Conservation (phyloP, 2,888 invertebrate species). For the Lithophane socia region DNA sequence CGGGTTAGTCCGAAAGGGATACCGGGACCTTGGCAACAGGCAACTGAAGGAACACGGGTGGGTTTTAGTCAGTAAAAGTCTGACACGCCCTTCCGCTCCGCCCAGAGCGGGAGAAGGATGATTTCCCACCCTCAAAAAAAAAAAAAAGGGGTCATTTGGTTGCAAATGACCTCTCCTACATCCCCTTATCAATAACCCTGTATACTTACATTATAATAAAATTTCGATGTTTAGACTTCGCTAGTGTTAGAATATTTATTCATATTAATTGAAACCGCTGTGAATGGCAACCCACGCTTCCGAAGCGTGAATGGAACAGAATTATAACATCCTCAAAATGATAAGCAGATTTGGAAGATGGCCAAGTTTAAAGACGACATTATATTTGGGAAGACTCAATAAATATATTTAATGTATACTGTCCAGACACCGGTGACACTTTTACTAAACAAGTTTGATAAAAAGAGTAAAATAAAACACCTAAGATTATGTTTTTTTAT, state of each 20-base stretch:
- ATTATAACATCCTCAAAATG: slow-evolving; percentile 73
- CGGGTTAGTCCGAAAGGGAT: too few relatives aligned
- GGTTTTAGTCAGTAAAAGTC: too few relatives aligned
- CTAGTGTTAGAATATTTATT: slow-evolving; percentile 8
- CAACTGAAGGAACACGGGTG: too few relatives aligned
- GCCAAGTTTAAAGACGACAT: slow-evolving; percentile 70
- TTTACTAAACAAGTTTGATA: slow-evolving; percentile 78
- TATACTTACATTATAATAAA: too few relatives aligned
- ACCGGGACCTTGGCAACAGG: too few relatives aligned
- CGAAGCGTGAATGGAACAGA: slow-evolving; percentile 69
- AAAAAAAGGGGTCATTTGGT: too few relatives aligned
- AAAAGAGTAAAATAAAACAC: slow-evolving; percentile 68
- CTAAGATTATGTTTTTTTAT: slow-evolving; percentile 31
- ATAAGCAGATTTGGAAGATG: slow-evolving; percentile 72
- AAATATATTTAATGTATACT: slow-evolving; percentile 79
- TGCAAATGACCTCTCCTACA: too few relatives aligned
- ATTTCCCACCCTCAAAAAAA: too few relatives aligned
- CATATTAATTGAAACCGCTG: slow-evolving; percentile 18
- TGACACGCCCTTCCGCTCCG: too few relatives aligned
- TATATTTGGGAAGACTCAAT: slow-evolving; percentile 75
- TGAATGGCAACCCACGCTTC: slow-evolving; percentile 69
- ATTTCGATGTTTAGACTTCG: too few relatives aligned
- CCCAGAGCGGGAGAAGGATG: too few relatives aligned
- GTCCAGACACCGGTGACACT: slow-evolving; percentile 82
- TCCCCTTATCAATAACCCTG: too few relatives aligned